These are phyloP conservation scores for Cochlearius cochlearius DNA, from an alignment of 2,113 vertebrate genomes.

Conservation along the genomic window DNA sequence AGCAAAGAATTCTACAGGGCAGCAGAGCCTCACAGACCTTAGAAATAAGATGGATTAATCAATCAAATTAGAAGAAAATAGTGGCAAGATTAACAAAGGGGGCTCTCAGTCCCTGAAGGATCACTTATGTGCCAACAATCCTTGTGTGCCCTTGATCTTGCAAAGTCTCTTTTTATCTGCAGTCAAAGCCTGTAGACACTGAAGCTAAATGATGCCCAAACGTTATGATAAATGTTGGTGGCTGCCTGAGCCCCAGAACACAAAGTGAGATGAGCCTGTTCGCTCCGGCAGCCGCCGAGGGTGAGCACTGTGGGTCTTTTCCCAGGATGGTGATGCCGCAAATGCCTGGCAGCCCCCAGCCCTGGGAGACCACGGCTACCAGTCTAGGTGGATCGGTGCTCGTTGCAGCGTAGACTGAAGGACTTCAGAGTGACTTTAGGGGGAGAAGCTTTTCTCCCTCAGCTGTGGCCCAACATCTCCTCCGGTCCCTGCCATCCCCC, in stretches of 20 bases:
- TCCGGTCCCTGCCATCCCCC: neutral
- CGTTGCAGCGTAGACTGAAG: fast-evolving
- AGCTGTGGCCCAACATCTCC: neutral
- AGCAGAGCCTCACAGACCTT: neutral
- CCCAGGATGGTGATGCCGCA: neutral
- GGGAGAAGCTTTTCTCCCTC: neutral
- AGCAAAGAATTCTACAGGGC: neutral
- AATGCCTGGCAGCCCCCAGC: too few relatives aligned
- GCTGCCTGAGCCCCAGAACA: neutral
- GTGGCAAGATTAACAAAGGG: neutral
- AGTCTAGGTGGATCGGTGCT: fast-evolving
- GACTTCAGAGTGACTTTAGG: too few relatives aligned
- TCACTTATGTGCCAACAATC: fast-evolving
- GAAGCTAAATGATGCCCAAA: neutral
- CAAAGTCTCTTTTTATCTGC: neutral
- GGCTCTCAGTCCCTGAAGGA: neutral
- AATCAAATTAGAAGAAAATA: neutral
- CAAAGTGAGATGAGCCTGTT: too few relatives aligned
- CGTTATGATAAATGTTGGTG: neutral
- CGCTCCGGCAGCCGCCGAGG: fast-evolving
- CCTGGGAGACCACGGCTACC: neutral
- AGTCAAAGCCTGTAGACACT: too few relatives aligned
- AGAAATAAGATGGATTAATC: neutral
- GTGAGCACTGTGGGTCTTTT: neutral
- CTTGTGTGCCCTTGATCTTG: neutral